A percentile compares a stretch with the other conserved stretches of the same genome.
These are phyloP conservation scores for Trichonephila clavipes DNA, from an alignment of 1,140 invertebrate genomes.

Conservation along the genomic window DNA sequence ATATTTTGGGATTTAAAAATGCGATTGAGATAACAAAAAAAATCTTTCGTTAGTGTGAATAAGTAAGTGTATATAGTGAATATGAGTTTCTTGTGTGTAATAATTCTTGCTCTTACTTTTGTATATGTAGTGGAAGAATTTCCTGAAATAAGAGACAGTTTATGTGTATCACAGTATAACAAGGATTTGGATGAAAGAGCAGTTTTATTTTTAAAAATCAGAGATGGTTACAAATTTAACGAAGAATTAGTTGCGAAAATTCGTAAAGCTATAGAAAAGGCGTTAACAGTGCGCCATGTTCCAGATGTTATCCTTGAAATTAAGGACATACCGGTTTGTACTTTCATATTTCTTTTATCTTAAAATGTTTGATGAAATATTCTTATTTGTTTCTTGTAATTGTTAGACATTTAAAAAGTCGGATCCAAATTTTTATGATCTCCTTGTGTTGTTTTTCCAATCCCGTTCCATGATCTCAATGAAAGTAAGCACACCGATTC, in stretches of 20 bases:
- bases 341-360: background rate
- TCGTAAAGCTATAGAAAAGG: conserved; percentile 81
- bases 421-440: no score
- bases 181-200: conserved; percentile 82
- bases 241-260: conserved; percentile 81
- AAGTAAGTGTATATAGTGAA: no score
- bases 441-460: no score
- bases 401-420: no score
- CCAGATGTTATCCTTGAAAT: conserved; percentile 82
- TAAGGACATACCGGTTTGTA: conserved; percentile 83
- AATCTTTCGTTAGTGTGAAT: no score
- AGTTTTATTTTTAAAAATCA: conserved; percentile 84
- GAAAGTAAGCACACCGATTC: no score
- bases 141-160: conserved; percentile 83
- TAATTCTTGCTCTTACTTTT: background rate
- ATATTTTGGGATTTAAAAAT: no score
- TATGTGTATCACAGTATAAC: conserved; percentile 82
- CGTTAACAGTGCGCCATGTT: conserved; percentile 83
- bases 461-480: no score
- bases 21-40: no score
- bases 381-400: no score
- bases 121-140: conserved; percentile 81
- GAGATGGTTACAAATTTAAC: conserved; percentile 80
- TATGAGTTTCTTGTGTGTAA: background rate
- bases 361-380: background rate